Conservation (phyloP, 2,888 invertebrate species). For the Xylota sylvarum region DNA sequence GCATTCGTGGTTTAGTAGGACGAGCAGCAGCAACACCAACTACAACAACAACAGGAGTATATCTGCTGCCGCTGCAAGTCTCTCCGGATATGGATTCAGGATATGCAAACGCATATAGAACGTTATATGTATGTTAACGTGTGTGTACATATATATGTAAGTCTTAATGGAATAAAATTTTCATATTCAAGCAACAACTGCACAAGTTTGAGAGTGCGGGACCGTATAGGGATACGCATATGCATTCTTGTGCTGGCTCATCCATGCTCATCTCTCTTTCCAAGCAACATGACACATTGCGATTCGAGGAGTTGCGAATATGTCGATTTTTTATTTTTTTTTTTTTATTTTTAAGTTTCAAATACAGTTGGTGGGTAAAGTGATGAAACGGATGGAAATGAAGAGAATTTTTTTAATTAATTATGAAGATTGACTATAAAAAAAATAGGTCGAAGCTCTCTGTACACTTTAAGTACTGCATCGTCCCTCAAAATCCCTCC, state of each 20-base stretch:
- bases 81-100: constrained; percentile 45
- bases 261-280: constrained; percentile 5
- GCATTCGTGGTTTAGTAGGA: constrained; percentile 62
- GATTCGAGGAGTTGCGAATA: constrained; percentile 21
- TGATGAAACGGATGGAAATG: neutral
- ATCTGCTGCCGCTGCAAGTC: neutral
- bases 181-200: constrained; percentile 63
- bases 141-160: neutral
- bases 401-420: neutral
- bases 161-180: constrained; percentile 44
- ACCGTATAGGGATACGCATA: constrained; percentile 11
- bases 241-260: constrained; percentile 12
- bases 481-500: too few species aligned
- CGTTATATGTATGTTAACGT: neutral
- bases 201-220: neutral
- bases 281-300: constrained; percentile 28
- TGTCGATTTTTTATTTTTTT: neutral
- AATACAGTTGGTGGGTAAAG: neutral
- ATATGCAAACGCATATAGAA: constrained; percentile 34
- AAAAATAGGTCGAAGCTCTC: too few species aligned
- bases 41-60: constrained; percentile 39
- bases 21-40: constrained; percentile 22
- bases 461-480: too few species aligned
- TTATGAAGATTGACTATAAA: too few species aligned
- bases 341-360: neutral